Evolutionary conservation across 2,888 invertebrate species (phyloP), one percentile per base, ranked within the genome.

Genomic region (Argyresthia albistria): DNA sequence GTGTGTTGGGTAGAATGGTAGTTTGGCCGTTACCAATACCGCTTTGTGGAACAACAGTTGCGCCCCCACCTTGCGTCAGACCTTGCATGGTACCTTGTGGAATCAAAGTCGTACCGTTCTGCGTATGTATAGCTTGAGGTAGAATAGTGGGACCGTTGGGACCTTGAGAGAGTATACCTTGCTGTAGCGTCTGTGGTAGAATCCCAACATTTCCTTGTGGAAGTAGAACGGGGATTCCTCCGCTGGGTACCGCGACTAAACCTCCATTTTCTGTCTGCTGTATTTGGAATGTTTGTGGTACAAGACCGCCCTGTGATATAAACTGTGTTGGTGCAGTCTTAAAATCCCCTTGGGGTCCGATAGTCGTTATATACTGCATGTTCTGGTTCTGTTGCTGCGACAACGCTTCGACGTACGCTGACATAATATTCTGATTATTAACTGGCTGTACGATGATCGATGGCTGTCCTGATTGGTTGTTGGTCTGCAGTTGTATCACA

Each of bases 301-400:
- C 72, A 35, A 90, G 70, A 46, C 88, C 84, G 63, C 88, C 76
- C 62, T 89, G 83, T 11, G 89, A 88, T 56, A 89, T 76, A 55
- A 89, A 90, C 57, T 90, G 90, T 39, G 90, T 88, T 4, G 84
- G 86, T 14, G 80, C 78, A 1, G 86, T 78, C 60, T 90, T 90
- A 49, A 78, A 90, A 47, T 90, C 90, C 52, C 83, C 83, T 69
- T 91, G 91, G 7, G 91, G 91, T 0, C 90, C 89, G 55, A 92
- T 90, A 0, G 93, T 91, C 9, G 94, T 91, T 47, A 95, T 91
- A 63, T 94, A 95, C 64, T 95, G 95, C 73, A 94, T 86, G 67
- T 92, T 92, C 69, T 92, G 92, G 54, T 90, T 90, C 53, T 91
- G 90, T 59, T 91, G 91, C 63, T 92, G 93, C 50, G 92, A 92